phyloP scores from a whole-genome alignment of 1,140 invertebrate genomes.

The Epicauta chinensis region DNA sequence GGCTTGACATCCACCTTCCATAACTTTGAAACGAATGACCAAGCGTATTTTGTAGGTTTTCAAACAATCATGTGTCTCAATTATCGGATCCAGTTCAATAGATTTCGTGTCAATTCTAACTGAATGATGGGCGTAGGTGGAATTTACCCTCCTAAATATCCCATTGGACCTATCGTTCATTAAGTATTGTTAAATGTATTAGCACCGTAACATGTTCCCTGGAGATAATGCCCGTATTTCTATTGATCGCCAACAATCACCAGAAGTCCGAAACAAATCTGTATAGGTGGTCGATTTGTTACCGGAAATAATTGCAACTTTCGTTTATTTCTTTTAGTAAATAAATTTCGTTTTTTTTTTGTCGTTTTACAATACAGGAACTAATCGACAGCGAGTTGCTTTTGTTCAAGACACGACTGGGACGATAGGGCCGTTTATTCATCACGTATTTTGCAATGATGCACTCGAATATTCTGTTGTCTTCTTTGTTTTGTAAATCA shows the following conservation, averaged over 20 bases:
- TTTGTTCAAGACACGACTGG: slow-evolving; percentile 10
- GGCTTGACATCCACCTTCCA: no score
- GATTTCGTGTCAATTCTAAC: no score
- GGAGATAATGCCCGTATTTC: background rate
- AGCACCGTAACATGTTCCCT: slow-evolving; percentile 1
- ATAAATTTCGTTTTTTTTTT: background rate
- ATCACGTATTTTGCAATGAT: slow-evolving; percentile 9
- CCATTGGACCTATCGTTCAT: background rate
- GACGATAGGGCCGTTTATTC: slow-evolving; percentile 14
- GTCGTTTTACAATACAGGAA: background rate
- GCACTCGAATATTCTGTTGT: slow-evolving; percentile 10
- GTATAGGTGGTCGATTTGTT: slow-evolving; percentile 1
- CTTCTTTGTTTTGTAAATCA: slow-evolving; percentile 8
- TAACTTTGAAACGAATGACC: no score
- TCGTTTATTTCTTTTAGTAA: background rate
- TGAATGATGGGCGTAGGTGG: no score
- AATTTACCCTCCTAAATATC: no score
- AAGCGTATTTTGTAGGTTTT: no score
- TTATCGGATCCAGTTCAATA: no score
- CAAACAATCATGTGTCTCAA: no score
- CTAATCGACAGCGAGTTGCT: slow-evolving; percentile 3
- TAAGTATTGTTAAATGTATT: background rate
- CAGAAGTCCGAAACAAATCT: slow-evolving; percentile 5
- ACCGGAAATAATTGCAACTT: slow-evolving; percentile 7
- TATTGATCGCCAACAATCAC: background rate